Conservation (phyloP, 2,113 vertebrate genomes). For the Pelecanus crispus region DNA sequence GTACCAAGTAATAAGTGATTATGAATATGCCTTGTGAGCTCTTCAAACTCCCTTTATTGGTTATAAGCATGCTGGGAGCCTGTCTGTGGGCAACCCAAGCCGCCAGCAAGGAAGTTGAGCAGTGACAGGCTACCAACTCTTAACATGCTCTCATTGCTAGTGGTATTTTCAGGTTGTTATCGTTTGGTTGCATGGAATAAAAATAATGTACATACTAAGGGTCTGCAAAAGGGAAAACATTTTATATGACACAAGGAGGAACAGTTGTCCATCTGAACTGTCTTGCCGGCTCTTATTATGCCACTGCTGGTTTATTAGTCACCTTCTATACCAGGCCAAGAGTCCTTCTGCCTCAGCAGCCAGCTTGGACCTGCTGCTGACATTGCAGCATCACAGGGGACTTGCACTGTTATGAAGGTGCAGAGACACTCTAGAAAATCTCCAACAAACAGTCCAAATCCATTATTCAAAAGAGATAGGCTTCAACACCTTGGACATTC, state of each 20-base stretch:
- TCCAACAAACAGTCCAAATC: not conserved
- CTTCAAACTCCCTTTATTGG: not conserved
- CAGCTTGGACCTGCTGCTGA: not conserved
- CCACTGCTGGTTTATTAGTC: not conserved
- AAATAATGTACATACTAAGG: not conserved
- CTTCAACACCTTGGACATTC: not conserved
- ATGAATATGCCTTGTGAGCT: not conserved
- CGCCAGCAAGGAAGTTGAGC: not conserved
- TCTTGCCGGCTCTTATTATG: not conserved
- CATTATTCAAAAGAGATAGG: not conserved
- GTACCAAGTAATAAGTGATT: not conserved
- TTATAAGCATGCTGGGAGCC: not conserved
- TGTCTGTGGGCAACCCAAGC: not conserved
- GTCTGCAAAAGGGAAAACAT: not conserved
- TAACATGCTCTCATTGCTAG: not conserved
- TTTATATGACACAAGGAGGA: not conserved
- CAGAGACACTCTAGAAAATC: not conserved
- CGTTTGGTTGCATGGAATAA: not conserved
- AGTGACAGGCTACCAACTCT: not conserved
- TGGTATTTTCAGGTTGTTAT: not conserved
- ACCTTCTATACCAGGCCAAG: not conserved
- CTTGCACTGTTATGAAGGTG: not conserved
- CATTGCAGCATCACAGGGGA: not conserved
- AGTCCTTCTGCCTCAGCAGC: not conserved
- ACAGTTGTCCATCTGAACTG: not conserved